phyloP scores from a whole-genome alignment of 2,113 vertebrate species.

The Pongo abelii region DNA sequence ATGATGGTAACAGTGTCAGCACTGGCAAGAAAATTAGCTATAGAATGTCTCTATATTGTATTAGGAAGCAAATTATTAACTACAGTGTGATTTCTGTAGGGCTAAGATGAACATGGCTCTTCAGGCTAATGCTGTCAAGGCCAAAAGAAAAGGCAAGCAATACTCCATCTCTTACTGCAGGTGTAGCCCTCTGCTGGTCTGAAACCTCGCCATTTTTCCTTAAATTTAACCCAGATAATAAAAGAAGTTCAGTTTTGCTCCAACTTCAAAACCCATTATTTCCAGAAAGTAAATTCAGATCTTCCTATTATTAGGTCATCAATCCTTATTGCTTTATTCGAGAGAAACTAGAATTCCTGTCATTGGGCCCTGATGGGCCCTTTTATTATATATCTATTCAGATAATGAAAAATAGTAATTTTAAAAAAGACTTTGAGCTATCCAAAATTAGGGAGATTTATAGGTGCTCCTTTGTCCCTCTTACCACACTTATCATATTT shows the following conservation, averaged over 20 bases:
- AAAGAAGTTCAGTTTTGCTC: neutral
- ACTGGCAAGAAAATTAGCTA: neutral
- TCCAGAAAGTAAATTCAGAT: neutral
- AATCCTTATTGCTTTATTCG: neutral
- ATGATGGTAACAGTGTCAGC: neutral
- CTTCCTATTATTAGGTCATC: neutral
- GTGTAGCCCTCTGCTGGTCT: neutral
- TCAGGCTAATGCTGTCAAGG: neutral
- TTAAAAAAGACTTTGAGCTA: neutral
- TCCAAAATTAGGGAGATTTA: constrained; percentile 14
- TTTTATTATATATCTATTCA: neutral
- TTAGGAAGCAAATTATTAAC: neutral
- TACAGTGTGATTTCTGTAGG: neutral
- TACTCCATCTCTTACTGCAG: neutral
- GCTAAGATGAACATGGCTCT: neutral
- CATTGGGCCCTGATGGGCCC: neutral
- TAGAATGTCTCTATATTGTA: neutral
- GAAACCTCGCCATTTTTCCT: neutral
- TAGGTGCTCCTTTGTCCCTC: neutral
- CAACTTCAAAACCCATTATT: constrained; percentile 30
- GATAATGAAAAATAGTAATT: neutral
- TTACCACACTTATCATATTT: neutral
- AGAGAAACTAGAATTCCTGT: constrained; percentile 11
- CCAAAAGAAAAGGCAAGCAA: neutral
- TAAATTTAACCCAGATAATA: neutral